A percentile compares a stretch with the other conserved stretches of the same genome.
Conservation (phyloP, 1,140 invertebrate species). For the Solenopsis invicta region DNA sequence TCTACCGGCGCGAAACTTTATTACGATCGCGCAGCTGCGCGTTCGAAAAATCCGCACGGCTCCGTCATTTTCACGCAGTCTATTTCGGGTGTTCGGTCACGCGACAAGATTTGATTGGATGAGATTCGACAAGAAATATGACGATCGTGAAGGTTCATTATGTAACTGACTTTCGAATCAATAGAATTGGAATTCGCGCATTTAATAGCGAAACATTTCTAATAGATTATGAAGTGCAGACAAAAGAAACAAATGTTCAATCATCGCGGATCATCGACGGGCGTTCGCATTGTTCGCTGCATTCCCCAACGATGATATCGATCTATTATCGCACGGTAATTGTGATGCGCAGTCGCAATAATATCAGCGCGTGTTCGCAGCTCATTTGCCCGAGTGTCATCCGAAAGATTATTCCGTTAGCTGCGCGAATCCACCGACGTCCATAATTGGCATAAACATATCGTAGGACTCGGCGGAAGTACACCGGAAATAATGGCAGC, state of each 20-base stretch:
- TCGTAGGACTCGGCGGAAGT: constrained; percentile 52
- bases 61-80: constrained; percentile 9
- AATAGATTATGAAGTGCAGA: not conserved
- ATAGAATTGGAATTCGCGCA: not conserved
- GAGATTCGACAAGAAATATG: constrained; percentile 34
- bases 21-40: constrained; percentile 46
- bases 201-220: constrained; percentile 6
- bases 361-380: constrained; percentile 23
- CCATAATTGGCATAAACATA: constrained; percentile 61
- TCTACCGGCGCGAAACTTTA: constrained; percentile 41
- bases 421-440: constrained; percentile 25
- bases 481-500: constrained; percentile 52
- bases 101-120: constrained; percentile 43
- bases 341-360: not conserved
- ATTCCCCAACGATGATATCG: constrained; percentile 19
- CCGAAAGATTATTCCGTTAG: constrained; percentile 60
- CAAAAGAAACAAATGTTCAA: constrained; percentile 25
- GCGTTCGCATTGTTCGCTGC: not conserved
- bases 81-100: constrained; percentile 38
- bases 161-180: constrained; percentile 11
- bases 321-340: constrained; percentile 38
- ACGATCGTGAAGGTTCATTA: constrained; percentile 5
- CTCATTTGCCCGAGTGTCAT: constrained; percentile 55
- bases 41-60: constrained; percentile 25
- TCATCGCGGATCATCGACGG: not conserved